Evolutionary conservation across 1,140 invertebrate genomes (phyloP).

Genomic region (Zeugodacus cucurbitae): DNA sequence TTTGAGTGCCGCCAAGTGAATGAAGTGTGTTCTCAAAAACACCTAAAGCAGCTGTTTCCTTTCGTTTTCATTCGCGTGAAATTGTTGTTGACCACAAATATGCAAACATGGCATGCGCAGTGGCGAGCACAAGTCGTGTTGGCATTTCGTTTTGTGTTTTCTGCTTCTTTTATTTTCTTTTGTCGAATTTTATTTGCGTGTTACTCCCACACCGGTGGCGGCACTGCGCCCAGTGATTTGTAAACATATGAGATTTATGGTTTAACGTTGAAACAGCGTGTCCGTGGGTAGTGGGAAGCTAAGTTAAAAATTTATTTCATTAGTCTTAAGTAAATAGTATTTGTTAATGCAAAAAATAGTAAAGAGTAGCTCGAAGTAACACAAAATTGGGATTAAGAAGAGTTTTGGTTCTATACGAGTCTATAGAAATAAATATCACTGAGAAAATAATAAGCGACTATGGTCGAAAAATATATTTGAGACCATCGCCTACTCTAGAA

Average conservation of each 20-base stretch:
- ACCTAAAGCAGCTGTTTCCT: constrained; percentile 23
- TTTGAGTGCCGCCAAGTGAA: constrained; percentile 25
- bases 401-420: no score
- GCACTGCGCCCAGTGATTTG: background rate
- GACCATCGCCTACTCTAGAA: no score
- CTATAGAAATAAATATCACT: no score
- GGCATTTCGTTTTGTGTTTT: background rate
- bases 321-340: no score
- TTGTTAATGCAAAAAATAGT: no score
- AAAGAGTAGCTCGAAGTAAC: no score
- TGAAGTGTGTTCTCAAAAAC: constrained; percentile 25
- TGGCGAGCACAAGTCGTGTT: background rate
- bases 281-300: no score
- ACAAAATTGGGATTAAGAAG: no score
- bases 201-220: background rate
- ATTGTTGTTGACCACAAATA: background rate
- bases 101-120: constrained; percentile 28
- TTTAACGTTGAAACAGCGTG: background rate
- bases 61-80: background rate
- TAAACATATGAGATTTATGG: background rate
- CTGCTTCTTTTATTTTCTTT: background rate
- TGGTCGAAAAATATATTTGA: no score
- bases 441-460: no score
- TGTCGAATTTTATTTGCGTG: background rate
- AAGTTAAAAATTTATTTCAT: no score